phyloP scores from a whole-genome alignment of 2,113 vertebrate genomes.

The Notechis scutatus region DNA sequence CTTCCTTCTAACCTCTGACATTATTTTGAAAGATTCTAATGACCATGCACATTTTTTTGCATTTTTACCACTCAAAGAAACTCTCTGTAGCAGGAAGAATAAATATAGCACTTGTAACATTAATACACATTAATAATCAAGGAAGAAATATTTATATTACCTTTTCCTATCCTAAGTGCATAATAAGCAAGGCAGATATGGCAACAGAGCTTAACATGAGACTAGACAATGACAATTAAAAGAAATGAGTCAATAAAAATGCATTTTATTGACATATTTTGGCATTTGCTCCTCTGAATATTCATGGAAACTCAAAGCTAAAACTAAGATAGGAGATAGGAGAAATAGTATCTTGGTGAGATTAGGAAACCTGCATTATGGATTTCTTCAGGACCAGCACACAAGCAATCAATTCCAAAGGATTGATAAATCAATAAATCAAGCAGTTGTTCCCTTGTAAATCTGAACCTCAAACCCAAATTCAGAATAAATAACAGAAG shows the following conservation, averaged over 20 bases:
- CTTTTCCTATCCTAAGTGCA: not conserved
- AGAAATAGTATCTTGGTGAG: not conserved
- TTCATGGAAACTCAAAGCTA: not conserved
- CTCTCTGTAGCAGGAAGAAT: constrained; percentile 30
- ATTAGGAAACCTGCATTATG: not conserved
- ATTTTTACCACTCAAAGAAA: constrained; percentile 7
- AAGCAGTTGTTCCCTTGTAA: not conserved
- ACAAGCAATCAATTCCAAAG: not conserved
- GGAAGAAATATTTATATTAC: constrained; percentile 25
- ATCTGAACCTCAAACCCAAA: not conserved
- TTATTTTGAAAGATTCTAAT: constrained; percentile 29
- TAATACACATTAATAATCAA: constrained; percentile 40
- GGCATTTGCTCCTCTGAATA: not conserved
- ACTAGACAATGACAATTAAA: not conserved
- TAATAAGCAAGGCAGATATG: not conserved
- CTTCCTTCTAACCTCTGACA: not conserved
- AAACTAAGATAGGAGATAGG: not conserved
- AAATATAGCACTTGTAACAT: not conserved
- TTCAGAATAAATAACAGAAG: not conserved
- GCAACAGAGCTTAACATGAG: not conserved
- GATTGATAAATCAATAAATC: not conserved
- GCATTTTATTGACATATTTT: not conserved
- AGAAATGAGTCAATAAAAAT: not conserved
- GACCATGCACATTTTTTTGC: not conserved
- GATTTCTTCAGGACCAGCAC: not conserved